These are phyloP conservation scores for Poecilia latipinna DNA, from an alignment of 2,113 vertebrate genomes.

Conservation along the genomic window DNA sequence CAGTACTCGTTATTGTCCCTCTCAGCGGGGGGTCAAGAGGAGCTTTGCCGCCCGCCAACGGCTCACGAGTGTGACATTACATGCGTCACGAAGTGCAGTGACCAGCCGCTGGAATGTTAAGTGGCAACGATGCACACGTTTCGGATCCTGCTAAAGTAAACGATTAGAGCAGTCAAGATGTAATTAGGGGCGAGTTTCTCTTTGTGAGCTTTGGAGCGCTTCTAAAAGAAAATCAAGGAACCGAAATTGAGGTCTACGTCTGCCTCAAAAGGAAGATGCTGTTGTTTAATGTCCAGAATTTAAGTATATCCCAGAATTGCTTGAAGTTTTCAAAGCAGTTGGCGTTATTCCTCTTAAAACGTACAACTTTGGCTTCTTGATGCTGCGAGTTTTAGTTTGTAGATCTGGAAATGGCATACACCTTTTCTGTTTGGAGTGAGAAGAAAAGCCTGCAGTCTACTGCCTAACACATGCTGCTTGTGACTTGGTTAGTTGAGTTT, in stretches of 20 bases:
- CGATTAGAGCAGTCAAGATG: constrained; percentile 8
- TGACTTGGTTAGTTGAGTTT: background rate
- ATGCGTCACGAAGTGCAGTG: constrained; percentile 58
- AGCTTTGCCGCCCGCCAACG: constrained; percentile 38
- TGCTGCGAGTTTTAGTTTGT: no score
- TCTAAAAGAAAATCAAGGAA: background rate
- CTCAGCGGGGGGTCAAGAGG: constrained; percentile 27
- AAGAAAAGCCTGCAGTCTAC: background rate
- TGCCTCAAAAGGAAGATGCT: no score
- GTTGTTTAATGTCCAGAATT: no score
- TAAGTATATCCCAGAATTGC: no score
- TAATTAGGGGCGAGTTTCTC: no score
- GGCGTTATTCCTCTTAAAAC: no score
- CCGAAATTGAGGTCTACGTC: background rate
- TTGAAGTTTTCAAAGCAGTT: no score
- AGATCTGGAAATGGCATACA: no score
- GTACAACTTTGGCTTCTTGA: no score
- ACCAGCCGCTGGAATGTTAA: constrained; percentile 70
- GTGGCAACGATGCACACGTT: constrained; percentile 24
- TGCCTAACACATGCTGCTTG: background rate
- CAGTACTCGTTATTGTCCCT: constrained; percentile 75
- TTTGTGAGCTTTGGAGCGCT: background rate
- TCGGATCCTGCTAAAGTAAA: constrained; percentile 18
- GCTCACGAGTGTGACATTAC: constrained; percentile 75
- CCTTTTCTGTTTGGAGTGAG: no score